phyloP scores from a whole-genome alignment of 2,888 invertebrate genomes.

The Lycaena phlaeas region DNA sequence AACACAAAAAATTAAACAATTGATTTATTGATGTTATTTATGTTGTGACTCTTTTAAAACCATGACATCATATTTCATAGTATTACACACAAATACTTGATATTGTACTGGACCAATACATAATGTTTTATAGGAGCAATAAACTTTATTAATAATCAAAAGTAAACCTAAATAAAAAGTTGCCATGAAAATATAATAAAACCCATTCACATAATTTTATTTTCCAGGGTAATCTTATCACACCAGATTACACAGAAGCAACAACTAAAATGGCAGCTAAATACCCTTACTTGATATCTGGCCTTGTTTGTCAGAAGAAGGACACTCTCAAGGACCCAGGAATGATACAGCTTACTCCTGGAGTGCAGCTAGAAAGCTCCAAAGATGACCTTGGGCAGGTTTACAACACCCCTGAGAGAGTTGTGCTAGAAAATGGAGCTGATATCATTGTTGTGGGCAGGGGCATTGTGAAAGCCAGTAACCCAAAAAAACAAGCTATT shows the following conservation, averaged over 20 bases:
- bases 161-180: too few species aligned
- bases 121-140: too few species aligned
- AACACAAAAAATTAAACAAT: too few species aligned
- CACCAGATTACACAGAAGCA: conserved; percentile 75
- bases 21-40: too few species aligned
- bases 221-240: conserved; percentile 68
- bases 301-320: conserved; percentile 90
- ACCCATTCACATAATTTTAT: too few species aligned
- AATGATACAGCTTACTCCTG: conserved; percentile 92
- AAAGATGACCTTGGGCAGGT: conserved; percentile 87
- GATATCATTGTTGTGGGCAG: conserved; percentile 97
- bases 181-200: too few species aligned
- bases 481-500: conserved; percentile 77
- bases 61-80: too few species aligned
- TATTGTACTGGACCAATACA: too few species aligned
- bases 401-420: conserved; percentile 88
- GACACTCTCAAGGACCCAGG: conserved; percentile 79
- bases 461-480: conserved; percentile 82
- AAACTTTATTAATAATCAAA: too few species aligned
- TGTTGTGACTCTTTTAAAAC: too few species aligned
- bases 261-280: conserved; percentile 82
- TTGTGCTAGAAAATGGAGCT: conserved; percentile 85
- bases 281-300: conserved; percentile 84
- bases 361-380: conserved; percentile 82
- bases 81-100: too few species aligned